These are phyloP conservation scores for Harpalus rufipes DNA, from an alignment of 2,888 invertebrate species.

Conservation along the genomic window DNA sequence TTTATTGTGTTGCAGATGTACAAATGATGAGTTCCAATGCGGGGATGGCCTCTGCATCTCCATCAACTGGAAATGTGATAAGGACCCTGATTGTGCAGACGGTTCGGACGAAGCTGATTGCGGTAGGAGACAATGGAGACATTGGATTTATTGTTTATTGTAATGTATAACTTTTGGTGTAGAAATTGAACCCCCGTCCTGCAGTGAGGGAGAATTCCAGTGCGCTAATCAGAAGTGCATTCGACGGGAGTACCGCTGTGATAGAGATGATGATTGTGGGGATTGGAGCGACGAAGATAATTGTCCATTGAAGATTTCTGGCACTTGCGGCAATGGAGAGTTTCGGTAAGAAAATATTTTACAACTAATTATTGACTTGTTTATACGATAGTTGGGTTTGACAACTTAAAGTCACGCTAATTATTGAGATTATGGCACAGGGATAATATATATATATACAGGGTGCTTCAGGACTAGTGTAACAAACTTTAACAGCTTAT, in stretches of 20 bases:
- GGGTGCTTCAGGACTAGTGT: no score
- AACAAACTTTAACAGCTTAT: no score
- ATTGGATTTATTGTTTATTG: conserved; percentile 14
- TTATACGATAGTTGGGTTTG: not conserved
- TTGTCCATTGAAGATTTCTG: conserved; percentile 82
- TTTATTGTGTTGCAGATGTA: conserved; percentile 80
- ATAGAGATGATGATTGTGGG: conserved; percentile 92
- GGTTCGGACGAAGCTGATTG: conserved; percentile 87
- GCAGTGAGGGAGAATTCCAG: conserved; percentile 87
- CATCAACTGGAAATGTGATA: conserved; percentile 87
- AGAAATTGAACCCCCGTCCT: conserved; percentile 80
- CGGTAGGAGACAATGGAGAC: conserved; percentile 76
- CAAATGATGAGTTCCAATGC: conserved; percentile 86
- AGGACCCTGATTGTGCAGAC: conserved; percentile 87
- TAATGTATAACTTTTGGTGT: conserved; percentile 61
- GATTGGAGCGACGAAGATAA: conserved; percentile 93
- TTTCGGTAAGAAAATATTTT: conserved; percentile 80
- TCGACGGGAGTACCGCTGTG: conserved; percentile 87
- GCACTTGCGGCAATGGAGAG: conserved; percentile 84
- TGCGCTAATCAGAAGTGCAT: conserved; percentile 87
- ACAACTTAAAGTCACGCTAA: no score
- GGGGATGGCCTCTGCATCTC: conserved; percentile 87
- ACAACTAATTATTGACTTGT: no score
- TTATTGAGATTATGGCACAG: no score
- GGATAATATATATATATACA: no score